These are phyloP conservation scores for Acleris laterana DNA, from an alignment of 2,888 invertebrate genomes.

Conservation along the genomic window DNA sequence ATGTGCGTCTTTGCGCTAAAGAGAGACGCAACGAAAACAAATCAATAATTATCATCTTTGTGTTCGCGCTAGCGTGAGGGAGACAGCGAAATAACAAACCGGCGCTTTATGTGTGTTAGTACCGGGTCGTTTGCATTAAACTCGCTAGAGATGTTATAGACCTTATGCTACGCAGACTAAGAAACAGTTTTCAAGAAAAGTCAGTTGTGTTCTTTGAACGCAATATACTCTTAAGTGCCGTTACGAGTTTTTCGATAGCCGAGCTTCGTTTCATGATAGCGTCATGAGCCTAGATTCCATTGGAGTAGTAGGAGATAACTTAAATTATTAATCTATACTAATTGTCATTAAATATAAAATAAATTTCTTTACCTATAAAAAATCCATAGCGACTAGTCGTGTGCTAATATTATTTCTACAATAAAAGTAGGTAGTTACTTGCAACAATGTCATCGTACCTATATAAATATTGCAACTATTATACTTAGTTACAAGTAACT, in stretches of 20 bases:
- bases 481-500: no score
- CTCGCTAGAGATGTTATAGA: conserved; percentile 50
- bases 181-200: conserved; percentile 47
- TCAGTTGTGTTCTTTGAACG: conserved; percentile 52
- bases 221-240: conserved; percentile 56
- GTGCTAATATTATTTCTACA: no score
- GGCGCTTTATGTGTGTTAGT: conserved; percentile 62
- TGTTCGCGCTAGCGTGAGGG: conserved; percentile 75
- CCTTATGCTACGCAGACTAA: conserved; percentile 51
- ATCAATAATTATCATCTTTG: conserved; percentile 78
- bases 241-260: conserved; percentile 50
- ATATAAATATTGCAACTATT: no score
- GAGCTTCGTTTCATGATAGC: conserved; percentile 2
- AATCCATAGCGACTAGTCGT: no score
- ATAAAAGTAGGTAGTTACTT: no score
- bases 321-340: no score
- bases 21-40: conserved; percentile 85
- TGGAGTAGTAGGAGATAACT: no score
- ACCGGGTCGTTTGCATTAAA: conserved; percentile 61
- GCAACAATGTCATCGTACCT: no score
- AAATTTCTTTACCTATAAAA: no score
- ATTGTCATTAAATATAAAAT: no score
- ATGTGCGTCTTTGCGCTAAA: conserved; percentile 64
- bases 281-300: no score
- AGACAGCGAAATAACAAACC: conserved; percentile 82